Percentiles rank a stretch among this genome's conserved stretches.
Conservation (phyloP, 2,113 vertebrate species). For the Struthio camelus region DNA sequence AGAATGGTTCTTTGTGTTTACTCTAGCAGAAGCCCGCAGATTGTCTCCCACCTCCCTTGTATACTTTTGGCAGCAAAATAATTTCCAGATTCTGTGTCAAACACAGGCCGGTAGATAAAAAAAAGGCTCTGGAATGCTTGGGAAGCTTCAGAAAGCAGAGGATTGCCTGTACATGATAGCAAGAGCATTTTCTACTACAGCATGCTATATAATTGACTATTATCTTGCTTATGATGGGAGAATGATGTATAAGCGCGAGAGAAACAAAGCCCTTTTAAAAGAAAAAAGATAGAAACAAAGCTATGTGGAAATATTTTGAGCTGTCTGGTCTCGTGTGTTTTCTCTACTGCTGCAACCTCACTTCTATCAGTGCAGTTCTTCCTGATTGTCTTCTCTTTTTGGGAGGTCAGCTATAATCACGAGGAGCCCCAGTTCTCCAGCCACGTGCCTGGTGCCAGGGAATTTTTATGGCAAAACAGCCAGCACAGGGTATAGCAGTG, state of each 20-base stretch:
- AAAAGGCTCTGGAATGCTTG: constrained; percentile 41
- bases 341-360: neutral
- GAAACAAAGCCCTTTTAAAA: neutral
- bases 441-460: rapidly evolving
- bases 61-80: constrained; percentile 71
- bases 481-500: neutral
- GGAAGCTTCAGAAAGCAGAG: constrained; percentile 47
- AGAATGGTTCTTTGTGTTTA: constrained; percentile 74
- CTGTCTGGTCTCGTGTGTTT: neutral
- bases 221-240: neutral
- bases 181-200: neutral
- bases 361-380: neutral
- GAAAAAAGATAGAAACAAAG: neutral
- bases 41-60: constrained; percentile 41
- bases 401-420: neutral
- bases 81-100: constrained; percentile 70
- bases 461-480: neutral
- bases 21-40: constrained; percentile 63
- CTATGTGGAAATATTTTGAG: neutral
- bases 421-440: neutral
- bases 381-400: neutral
- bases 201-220: neutral
- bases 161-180: neutral
- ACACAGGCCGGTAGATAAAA: constrained; percentile 7
- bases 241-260: neutral